phyloP scores from a whole-genome alignment of 1,140 invertebrate species.

The Hyposmocoma kahamanoa region DNA sequence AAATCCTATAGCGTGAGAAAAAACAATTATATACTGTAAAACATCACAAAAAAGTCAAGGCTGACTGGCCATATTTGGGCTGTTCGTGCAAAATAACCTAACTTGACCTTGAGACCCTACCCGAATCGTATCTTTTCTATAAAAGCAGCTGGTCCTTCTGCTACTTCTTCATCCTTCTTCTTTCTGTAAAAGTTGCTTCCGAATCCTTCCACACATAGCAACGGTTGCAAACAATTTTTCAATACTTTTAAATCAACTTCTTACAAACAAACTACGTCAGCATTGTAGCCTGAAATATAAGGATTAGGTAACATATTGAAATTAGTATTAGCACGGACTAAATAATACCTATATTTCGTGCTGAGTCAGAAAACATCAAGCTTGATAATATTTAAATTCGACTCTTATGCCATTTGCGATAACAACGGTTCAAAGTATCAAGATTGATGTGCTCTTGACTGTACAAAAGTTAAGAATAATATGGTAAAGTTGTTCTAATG shows the following conservation, averaged over 20 bases:
- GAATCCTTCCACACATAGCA: constrained; percentile 75
- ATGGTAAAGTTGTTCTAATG: too few species aligned
- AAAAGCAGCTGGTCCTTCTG: constrained; percentile 91
- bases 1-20: constrained; percentile 21
- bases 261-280: constrained; percentile 93
- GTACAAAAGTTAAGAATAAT: too few species aligned
- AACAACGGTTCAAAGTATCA: too few species aligned
- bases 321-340: too few species aligned
- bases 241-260: constrained; percentile 92
- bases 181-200: constrained; percentile 81
- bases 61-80: too few species aligned
- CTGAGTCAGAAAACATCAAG: too few species aligned
- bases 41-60: not conserved
- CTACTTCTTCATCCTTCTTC: constrained; percentile 82
- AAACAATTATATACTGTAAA: not conserved
- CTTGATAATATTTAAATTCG: too few species aligned
- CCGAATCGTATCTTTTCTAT: constrained; percentile 76
- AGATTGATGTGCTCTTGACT: too few species aligned
- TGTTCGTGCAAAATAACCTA: not conserved
- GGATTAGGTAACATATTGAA: too few species aligned
- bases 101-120: constrained; percentile 35
- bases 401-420: too few species aligned
- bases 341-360: too few species aligned
- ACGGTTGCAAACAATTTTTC: constrained; percentile 79
- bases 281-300: constrained; percentile 87